Base-by-base conservation (phyloP, 2,797 vertebrate genomes). In the Macropus fuliginosus region DNA sequence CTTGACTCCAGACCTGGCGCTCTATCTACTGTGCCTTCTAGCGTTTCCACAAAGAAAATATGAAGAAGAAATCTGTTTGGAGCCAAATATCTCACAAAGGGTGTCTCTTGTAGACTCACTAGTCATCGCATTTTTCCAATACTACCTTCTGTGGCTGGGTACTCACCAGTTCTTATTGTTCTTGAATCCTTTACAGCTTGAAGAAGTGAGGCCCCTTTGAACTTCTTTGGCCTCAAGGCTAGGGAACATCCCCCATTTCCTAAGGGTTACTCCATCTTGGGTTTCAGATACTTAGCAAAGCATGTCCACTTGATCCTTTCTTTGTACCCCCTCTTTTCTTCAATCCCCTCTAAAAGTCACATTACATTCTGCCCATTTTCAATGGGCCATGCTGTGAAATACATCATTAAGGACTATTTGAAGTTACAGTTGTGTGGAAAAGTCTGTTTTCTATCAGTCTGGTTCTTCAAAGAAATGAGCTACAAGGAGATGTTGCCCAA, bases 401-500 rank as follows among this genome's bases (percentile, higher is more conserved):
- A 28, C 55, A 3, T 0, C 0, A 0, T 54, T 54, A 40, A 29
- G 0, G 0, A 27, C 89, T 92, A 0, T 31, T 96, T 55, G 56
- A 28, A 40, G 10, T 57, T 12, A 14, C 3, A 6, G 11, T 12
- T 34, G 40, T 21, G 50, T 92, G 74, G 57, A 27, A 34, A 1
- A 5, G 1, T 29, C 57, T 91, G 57, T 94, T 34, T 94, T 92
- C 94, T 90, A 87, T 90, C 52, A 0, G 18, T 55, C 90, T 56
- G 40, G 54, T 66, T 95, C 91, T 92, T n/a, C 91, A 89, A 92
- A 90, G 91, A 50, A 66, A 6, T 14, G 81, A 93, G 46, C 54
- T 74, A 87, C 92, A 95, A 94, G 96, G 50, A 93, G 50, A 92
- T 54, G 14, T 89, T 91, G 54, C 55, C 91, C 66, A 91, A 74